Base-by-base conservation (phyloP, 2,113 vertebrate genomes). In the Phaethornis superciliosus region DNA sequence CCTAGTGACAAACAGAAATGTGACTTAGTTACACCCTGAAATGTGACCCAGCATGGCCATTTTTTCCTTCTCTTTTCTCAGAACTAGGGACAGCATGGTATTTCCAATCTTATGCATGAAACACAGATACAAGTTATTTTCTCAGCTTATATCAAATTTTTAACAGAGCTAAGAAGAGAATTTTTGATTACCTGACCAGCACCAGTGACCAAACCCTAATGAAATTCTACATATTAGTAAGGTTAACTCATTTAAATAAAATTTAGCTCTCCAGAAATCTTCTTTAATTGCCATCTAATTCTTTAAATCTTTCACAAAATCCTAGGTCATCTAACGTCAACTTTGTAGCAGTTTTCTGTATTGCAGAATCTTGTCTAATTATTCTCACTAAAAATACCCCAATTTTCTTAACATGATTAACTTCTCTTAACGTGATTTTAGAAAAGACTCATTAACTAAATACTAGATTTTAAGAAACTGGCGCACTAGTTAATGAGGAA, bases 401-500 rank as follows among this genome's bases (percentile, higher is more conserved):
- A 46, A 40, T 68, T 94, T 84, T 63, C 60, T 55, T 75, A 79
- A 63, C 7, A 62, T 0, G 0, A 8, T 52, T 88, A 89, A 55
- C 16, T 77, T 69, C 37, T 40, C 27, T 59, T 74, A 33, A 40
- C 55, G 42, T 14, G 23, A 88, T 72, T 94, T 92, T 96, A 93
- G 70, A 97, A 96, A 62, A 79, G 26, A 74, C 62, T 89, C 24
- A 60, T 84, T 92, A 88, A 92, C 33, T 75, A 90, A 95, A 96
- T 83, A 70, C 44, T 70, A 82, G 47, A 94, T 88, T 89, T 71
- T 37, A 89, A 95, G 92, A 93, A 85, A 7, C 51, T 90, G 55
- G 52, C 23, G 82, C 51, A 69, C 35, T 80, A 83, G 52, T 96
- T 96, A 97, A 96, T 91, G 62, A 96, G 68, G 63, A 72, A 72